A percentile compares a stretch with the other conserved stretches of the same genome.
Conservation (phyloP, 2,888 invertebrate genomes). For the Xanthia icteritia region DNA sequence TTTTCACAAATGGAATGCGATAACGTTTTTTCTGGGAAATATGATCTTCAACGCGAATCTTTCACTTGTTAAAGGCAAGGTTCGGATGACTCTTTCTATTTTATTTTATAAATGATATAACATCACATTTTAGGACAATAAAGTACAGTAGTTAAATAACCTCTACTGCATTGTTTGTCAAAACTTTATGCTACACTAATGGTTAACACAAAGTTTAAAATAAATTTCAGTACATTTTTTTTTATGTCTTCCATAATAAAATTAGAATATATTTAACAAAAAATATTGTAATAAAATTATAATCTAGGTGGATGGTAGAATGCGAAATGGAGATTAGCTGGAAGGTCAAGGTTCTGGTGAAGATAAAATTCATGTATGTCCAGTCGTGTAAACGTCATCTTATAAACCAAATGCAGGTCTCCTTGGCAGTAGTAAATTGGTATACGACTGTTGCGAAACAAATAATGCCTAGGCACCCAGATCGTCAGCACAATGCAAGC, state of each 20-base stretch:
- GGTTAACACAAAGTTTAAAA: not conserved
- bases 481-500: slow-evolving; percentile 79
- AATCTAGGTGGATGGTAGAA: slow-evolving; percentile 76
- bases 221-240: not conserved
- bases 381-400: slow-evolving; percentile 71
- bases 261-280: not conserved
- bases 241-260: not conserved
- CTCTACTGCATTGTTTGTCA: not conserved
- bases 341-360: slow-evolving; percentile 65
- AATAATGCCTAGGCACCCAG: slow-evolving; percentile 69
- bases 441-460: slow-evolving; percentile 74
- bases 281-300: not conserved
- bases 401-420: slow-evolving; percentile 65
- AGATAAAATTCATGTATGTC: slow-evolving; percentile 82
- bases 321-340: slow-evolving; percentile 73
- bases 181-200: not conserved
- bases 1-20: slow-evolving; percentile 44
- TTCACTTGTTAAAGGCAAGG: not conserved
- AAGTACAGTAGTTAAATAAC: not conserved
- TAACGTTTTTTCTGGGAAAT: slow-evolving; percentile 36
- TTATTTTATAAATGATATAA: not conserved
- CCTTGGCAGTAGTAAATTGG: slow-evolving; percentile 84
- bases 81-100: not conserved
- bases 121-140: not conserved
- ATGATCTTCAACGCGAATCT: not conserved